Base-by-base conservation (phyloP, 2,888 invertebrate genomes). In the Philereme transversata region DNA sequence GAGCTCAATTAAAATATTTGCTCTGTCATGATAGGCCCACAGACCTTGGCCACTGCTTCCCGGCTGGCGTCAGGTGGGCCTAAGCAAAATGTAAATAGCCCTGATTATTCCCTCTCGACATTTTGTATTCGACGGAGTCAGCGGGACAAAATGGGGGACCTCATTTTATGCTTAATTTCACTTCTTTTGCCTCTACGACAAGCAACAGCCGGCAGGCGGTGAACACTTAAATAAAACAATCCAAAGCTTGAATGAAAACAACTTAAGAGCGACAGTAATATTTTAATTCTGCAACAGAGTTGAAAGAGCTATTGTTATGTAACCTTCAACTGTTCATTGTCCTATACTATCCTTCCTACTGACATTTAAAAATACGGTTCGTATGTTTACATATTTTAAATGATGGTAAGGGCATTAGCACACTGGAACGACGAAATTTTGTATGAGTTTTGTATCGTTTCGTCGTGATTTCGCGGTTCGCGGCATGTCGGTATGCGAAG, bases 71-170 rank as follows among this genome's bases (percentile, higher is more conserved):
- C 84, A 85, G 86, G 82, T 86, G 81, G 78, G 75, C 75, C 79
- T 78, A 78, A 84, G 81, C 84, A 84, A 86, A 83, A 83, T 86
- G 84, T 84, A 84, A 86, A 86, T 87, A 81, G 73, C 65, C 77
- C 77, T 79, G 81, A 84, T 83, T 84, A 86, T 83, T 81, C 83
- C 71, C 75, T 74, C 79, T 74, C 80, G 65, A 77, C 78, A 78
- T 81, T 84, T 78, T 78, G 83, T 81, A 79, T 84, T 83, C 78
- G 76, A 79, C 79, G 69, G 76, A 81, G 78, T 84, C 83, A 81
- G 80, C 81, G 70, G 67, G 77, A 81, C 82, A 79, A 78, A 83
- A 57, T 22, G 22, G 78, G 74, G 65, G 68, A 69, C 71, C 78
- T 70, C 71, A 70, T 75, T 81, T 81, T 77, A 73, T 71, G 77